Conservation (phyloP, 2,797 vertebrate genomes). For the Urosaurus nigricauda region DNA sequence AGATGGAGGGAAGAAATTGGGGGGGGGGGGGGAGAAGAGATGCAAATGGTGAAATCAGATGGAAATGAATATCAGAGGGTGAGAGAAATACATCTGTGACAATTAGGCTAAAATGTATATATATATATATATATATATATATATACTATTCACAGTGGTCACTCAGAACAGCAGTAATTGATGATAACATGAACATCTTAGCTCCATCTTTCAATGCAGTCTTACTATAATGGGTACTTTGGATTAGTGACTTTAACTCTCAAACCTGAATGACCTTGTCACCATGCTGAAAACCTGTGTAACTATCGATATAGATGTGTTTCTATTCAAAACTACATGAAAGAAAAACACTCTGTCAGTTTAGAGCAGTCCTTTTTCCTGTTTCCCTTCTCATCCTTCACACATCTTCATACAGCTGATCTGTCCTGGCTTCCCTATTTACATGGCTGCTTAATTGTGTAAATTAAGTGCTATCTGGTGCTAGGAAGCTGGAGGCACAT, state of each 20-base stretch:
- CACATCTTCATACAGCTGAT: not conserved
- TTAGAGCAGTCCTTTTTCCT: not conserved
- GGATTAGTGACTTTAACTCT: not conserved
- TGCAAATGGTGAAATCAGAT: not conserved
- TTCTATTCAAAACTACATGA: not conserved
- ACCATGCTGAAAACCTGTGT: not conserved
- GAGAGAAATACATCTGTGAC: not conserved
- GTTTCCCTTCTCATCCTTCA: not conserved
- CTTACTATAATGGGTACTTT: not conserved
- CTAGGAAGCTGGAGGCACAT: not conserved
- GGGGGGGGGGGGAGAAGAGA: not conserved
- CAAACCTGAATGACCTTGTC: not conserved
- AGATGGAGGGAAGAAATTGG: too few species aligned
- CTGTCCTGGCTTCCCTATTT: not conserved
- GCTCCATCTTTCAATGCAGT: not conserved
- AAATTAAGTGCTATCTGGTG: not conserved
- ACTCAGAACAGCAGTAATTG: not conserved
- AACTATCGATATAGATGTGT: not conserved
- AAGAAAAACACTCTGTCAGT: not conserved
- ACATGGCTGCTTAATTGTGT: slow-evolving; percentile 7
- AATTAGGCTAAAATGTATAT: not conserved
- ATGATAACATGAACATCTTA: not conserved
- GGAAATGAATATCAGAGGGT: not conserved
- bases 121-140: not conserved
- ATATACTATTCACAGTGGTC: not conserved